These are phyloP conservation scores for Tapirus terrestris DNA, from an alignment of 2,113 vertebrate species.

Conservation along the genomic window DNA sequence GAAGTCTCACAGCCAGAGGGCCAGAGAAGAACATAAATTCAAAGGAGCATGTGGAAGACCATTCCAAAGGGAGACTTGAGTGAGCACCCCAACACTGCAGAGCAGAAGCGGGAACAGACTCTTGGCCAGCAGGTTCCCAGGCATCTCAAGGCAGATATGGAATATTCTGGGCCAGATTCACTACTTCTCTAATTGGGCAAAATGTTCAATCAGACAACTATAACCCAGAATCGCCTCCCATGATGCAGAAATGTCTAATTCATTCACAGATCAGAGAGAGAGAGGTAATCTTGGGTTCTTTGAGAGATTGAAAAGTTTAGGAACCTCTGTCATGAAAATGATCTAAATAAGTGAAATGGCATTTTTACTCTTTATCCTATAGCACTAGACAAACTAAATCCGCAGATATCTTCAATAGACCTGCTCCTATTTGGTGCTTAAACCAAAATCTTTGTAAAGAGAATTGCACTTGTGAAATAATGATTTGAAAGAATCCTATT, in stretches of 20 bases:
- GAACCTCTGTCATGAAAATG: background rate
- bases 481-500: background rate
- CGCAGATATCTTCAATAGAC: background rate
- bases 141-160: background rate
- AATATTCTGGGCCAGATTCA: background rate
- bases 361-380: background rate
- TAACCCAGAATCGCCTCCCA: background rate
- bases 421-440: background rate
- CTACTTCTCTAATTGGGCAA: background rate
- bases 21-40: background rate
- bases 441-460: background rate
- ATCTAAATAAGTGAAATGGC: background rate
- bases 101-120: background rate
- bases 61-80: background rate
- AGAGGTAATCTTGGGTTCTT: background rate
- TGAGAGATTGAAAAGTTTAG: background rate
- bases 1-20: background rate
- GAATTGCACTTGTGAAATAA: background rate
- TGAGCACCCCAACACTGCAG: rapidly evolving
- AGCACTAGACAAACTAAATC: background rate
- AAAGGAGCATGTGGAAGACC: background rate
- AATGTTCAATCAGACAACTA: background rate
- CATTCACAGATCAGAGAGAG: background rate
- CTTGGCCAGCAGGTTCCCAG: background rate
- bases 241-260: background rate